Evolutionary conservation across 1,140 invertebrate genomes (phyloP), one percentile per base, ranked within the genome.

Genomic region (Popillia japonica): DNA sequence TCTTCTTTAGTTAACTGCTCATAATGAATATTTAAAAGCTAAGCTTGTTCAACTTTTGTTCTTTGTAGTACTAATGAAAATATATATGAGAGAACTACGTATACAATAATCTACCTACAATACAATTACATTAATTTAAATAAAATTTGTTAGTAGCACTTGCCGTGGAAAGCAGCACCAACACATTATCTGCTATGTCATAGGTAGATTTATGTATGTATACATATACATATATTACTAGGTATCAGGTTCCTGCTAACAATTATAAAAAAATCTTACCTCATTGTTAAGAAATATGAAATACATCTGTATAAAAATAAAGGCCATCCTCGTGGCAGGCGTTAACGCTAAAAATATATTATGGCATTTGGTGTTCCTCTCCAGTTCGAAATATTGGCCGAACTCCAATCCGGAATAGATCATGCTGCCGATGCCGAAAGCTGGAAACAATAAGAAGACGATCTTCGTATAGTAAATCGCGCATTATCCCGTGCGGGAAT

Each of bases 231-330:
- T n/a, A n/a, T n/a, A n/a, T n/a, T n/a, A n/a, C n/a, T n/a, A 34
- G 4, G 94, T 3, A 97, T 92, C 0, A 97, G 89, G 4, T 1
- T 34, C 4, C 27, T 34, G 27, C 94, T 95, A 8, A 83, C 95
- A 96, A 80, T 94, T 94, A n/a, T 94, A 95, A 83, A 34, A 34
- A 34, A 4, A 34, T 7, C 83, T 86, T 81, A 88, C 87, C 84
- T 87, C 88, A 86, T 87, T 88, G 84, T 86, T 86, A 44, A 86
- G 76, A 88, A 98, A 98, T 86, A 98, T 97, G 88, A 98, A 98
- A 88, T 98, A 98, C 93, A 98, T 97, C 87, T 98, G 96, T 83
- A 97, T 96, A 87, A 98, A 98, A 82, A 96, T 97, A 89, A 98
- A 98, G 75, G 94, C 93, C 95, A 98, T 96, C 80, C 96, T 89